Evolutionary conservation across 1,140 invertebrate genomes (phyloP).

Genomic region (Lutraria rhynchaena): DNA sequence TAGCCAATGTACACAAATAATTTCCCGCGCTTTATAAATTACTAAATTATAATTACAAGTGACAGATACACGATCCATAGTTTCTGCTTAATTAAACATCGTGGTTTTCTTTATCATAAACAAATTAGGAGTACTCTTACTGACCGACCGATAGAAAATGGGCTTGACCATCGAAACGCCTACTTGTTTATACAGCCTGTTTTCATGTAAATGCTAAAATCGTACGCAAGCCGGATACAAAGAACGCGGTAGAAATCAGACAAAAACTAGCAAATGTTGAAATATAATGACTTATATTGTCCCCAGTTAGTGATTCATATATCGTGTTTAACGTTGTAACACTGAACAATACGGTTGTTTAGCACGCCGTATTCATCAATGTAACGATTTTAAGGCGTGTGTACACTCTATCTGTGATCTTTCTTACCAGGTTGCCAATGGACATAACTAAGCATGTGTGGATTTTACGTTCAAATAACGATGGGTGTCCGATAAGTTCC

Average conservation of each 20-base stretch:
- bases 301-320: background rate
- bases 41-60: too few species aligned
- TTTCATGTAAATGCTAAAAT: too few species aligned
- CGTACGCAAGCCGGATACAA: too few species aligned
- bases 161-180: constrained; percentile 14
- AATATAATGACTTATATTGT: constrained; percentile 27
- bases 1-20: too few species aligned
- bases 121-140: too few species aligned
- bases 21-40: too few species aligned
- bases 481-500: constrained; percentile 20
- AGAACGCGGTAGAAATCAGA: too few species aligned
- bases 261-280: too few species aligned
- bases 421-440: constrained; percentile 41
- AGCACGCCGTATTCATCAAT: background rate
- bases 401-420: constrained; percentile 14
- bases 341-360: constrained; percentile 3
- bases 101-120: too few species aligned
- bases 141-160: background rate
- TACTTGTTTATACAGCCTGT: background rate
- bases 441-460: constrained; percentile 19
- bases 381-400: too few species aligned
- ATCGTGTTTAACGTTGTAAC: background rate
- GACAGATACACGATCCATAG: too few species aligned
- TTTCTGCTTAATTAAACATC: too few species aligned
- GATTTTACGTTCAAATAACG: constrained; percentile 37